Conservation (phyloP, 2,888 invertebrate genomes). For the Drosophila gaucha region DNA sequence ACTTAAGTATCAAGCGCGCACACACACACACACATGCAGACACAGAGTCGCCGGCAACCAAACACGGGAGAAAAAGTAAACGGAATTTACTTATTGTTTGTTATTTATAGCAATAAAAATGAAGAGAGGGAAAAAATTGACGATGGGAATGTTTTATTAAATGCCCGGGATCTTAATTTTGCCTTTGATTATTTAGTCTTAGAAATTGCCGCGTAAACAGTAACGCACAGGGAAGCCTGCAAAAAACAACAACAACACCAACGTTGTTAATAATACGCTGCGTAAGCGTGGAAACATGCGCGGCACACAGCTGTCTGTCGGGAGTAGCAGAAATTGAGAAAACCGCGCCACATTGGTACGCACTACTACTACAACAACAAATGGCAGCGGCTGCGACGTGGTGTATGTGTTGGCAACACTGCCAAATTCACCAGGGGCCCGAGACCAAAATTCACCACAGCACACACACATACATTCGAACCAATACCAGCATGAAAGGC, state of each 20-base stretch:
- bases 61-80: not conserved
- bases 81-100: conserved; percentile 14
- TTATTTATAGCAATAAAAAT: conserved; percentile 9
- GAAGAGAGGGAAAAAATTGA: not conserved
- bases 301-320: conserved; percentile 70
- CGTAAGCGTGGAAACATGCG: conserved; percentile 75
- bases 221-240: conserved; percentile 4
- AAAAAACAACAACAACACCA: conserved; percentile 6
- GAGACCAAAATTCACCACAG: conserved; percentile 47
- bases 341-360: conserved; percentile 65
- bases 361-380: conserved; percentile 41
- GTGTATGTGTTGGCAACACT: conserved; percentile 59
- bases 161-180: conserved; percentile 2
- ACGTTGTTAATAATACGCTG: conserved; percentile 53
- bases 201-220: conserved; percentile 46
- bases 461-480: conserved; percentile 29
- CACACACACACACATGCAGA: not conserved
- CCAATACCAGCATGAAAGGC: conserved; percentile 41
- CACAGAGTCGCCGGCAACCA: conserved; percentile 20
- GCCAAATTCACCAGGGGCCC: conserved; percentile 46
- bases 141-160: not conserved
- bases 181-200: conserved; percentile 1
- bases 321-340: conserved; percentile 44
- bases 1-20: conserved; percentile 13
- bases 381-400: conserved; percentile 29